These are phyloP conservation scores for Spea hammondii DNA, from an alignment of 2,797 vertebrate genomes.

Conservation along the genomic window DNA sequence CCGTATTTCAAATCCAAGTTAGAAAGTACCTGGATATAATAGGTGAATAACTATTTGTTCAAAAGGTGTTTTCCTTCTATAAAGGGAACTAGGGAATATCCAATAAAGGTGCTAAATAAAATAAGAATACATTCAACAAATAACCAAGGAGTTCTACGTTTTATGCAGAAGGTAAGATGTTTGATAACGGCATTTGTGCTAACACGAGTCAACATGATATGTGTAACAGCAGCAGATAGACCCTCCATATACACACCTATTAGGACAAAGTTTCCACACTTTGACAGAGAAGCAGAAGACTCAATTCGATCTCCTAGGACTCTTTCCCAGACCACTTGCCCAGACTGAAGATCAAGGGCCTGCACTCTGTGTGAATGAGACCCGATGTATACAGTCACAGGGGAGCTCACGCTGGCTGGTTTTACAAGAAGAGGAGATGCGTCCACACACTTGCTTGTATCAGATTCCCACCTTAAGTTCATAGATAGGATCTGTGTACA, in stretches of 20 bases:
- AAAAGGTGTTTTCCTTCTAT: no score
- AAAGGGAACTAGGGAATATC: no score
- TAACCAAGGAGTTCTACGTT: no score
- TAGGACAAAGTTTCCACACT: constrained; percentile 79
- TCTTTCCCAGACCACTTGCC: constrained; percentile 82
- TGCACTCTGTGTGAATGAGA: constrained; percentile 89
- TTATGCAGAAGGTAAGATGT: no score
- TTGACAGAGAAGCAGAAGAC: constrained; percentile 83
- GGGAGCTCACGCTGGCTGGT: constrained; percentile 20
- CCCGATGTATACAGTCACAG: constrained; percentile 78
- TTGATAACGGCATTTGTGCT: no score
- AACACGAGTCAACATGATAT: no score
- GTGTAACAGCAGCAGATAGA: no score
- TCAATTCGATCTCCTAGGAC: constrained; percentile 86
- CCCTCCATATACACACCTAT: constrained; percentile 73
- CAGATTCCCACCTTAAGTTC: constrained; percentile 78
- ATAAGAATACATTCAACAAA: no score
- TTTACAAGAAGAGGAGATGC: constrained; percentile 84
- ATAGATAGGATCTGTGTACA: constrained; percentile 57
- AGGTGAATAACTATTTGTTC: no score
- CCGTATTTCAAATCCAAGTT: no score
- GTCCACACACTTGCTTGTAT: constrained; percentile 90
- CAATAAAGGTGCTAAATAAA: no score
- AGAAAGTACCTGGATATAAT: no score
- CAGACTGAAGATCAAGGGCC: constrained; percentile 77